Conservation (phyloP, 2,888 invertebrate species). For the Caenorhabditis panamensis region DNA sequence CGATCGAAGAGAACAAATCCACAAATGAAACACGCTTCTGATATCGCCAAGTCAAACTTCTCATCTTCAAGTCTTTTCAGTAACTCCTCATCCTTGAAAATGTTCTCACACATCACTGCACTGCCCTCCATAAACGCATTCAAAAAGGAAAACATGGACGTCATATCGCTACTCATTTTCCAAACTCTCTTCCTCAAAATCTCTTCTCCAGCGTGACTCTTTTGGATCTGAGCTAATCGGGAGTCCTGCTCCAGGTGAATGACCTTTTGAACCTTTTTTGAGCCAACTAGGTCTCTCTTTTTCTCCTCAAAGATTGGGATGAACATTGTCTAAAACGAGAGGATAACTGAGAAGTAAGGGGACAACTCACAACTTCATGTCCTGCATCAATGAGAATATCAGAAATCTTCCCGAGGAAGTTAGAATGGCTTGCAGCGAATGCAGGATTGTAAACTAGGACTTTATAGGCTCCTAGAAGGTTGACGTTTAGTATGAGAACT, state of each 20-base stretch:
- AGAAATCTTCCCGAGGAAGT: conserved; percentile 64
- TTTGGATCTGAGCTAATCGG: conserved; percentile 18
- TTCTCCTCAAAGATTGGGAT: conserved; percentile 41
- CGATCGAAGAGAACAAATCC: conserved; percentile 53
- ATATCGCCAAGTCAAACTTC: conserved; percentile 52
- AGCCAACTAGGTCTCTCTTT: conserved; percentile 45
- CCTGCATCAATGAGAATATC: conserved; percentile 65
- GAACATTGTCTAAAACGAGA: too few species aligned
- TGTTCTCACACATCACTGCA: conserved; percentile 18
- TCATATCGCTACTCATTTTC: conserved; percentile 17
- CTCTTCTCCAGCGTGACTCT: conserved; percentile 24
- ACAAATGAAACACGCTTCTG: conserved; percentile 35
- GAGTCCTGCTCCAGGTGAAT: conserved; percentile 39
- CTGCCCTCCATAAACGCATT: too few species aligned
- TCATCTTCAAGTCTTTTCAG: conserved; percentile 27
- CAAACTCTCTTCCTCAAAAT: conserved; percentile 28
- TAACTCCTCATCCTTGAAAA: conserved; percentile 31
- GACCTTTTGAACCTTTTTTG: conserved; percentile 49
- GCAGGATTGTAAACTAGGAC: conserved; percentile 63
- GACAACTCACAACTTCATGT: conserved; percentile 63
- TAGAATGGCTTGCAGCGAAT: conserved; percentile 61
- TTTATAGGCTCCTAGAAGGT: conserved; percentile 43
- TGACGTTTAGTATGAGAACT: neutral
- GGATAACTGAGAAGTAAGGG: too few species aligned
- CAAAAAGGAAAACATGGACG: conserved; percentile 26